These are phyloP conservation scores for Drosophila nannoptera DNA, from an alignment of 1,140 invertebrate species.

Conservation along the genomic window DNA sequence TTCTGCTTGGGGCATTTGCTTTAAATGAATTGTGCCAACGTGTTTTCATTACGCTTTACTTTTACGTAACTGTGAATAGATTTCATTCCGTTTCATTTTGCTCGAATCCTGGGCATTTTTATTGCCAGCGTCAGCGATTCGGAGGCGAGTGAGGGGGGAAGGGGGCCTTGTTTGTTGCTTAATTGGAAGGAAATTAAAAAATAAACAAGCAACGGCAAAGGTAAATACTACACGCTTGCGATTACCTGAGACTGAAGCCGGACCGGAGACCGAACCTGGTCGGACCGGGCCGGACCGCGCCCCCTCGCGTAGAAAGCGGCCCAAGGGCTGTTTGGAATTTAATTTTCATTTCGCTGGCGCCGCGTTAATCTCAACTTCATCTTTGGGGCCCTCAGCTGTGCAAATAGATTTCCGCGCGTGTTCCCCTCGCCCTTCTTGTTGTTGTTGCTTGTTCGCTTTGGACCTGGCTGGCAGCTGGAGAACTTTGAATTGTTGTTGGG, in stretches of 20 bases:
- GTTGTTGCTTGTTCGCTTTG: conserved; percentile 48
- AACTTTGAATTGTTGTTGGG: conserved; percentile 48
- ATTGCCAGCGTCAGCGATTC: conserved; percentile 27
- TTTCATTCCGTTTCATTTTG: conserved; percentile 58
- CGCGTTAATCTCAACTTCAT: conserved; percentile 70
- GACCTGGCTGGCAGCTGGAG: conserved; percentile 25
- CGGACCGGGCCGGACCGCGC: neutral
- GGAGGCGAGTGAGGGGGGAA: neutral
- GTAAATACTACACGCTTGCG: conserved; percentile 73
- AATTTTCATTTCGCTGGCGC: conserved; percentile 60
- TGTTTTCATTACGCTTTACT: conserved; percentile 54
- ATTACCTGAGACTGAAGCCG: conserved; percentile 57
- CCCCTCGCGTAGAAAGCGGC: conserved; percentile 18
- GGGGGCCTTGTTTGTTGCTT: conserved; percentile 70
- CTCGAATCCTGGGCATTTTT: conserved; percentile 35
- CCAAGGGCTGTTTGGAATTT: conserved; percentile 73
- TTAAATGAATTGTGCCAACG: conserved; percentile 63
- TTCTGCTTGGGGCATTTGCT: conserved; percentile 12
- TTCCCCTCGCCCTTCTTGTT: conserved; percentile 9
- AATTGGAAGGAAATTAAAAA: conserved; percentile 77
- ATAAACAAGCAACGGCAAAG: conserved; percentile 73
- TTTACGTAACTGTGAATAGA: conserved; percentile 57
- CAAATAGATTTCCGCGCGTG: conserved; percentile 63
- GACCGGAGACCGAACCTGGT: neutral
- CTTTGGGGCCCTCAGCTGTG: conserved; percentile 47